Percentiles rank a stretch among this genome's conserved stretches.
phyloP scores from a whole-genome alignment of 2,113 vertebrate species.

The Myanophis thanlyinensis region DNA sequence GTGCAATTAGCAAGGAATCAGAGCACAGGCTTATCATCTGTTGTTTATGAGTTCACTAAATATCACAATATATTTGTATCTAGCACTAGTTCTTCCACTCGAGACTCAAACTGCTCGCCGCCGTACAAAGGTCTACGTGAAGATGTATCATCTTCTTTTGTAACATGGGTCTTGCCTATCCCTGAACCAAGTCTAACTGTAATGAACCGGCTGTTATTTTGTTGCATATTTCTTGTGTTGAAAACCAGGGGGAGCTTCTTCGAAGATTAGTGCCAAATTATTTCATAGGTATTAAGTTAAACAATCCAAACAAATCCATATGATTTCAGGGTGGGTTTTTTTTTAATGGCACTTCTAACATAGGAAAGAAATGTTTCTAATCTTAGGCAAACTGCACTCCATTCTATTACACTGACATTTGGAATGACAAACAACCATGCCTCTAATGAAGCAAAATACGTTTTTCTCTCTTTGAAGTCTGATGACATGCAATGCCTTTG shows the following conservation, averaged over 20 bases:
- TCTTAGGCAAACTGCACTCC: not conserved
- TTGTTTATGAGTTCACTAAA: not conserved
- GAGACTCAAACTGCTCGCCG: not conserved
- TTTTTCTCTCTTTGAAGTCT: constrained; percentile 11
- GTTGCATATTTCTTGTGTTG: not conserved
- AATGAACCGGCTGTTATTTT: not conserved
- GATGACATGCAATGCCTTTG: constrained; percentile 12
- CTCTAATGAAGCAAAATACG: constrained; percentile 19
- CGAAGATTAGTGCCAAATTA: not conserved
- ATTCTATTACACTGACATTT: not conserved
- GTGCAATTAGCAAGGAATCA: not conserved
- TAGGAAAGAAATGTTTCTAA: not conserved
- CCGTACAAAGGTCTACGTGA: not conserved
- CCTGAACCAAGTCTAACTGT: not conserved
- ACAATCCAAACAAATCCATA: not conserved
- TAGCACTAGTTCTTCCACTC: not conserved
- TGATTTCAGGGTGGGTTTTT: not conserved
- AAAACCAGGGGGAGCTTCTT: not conserved
- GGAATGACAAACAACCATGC: constrained; percentile 27
- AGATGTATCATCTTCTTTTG: not conserved
- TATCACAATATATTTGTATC: not conserved
- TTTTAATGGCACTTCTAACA: not conserved
- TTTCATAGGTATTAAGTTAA: not conserved
- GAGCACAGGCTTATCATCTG: not conserved
- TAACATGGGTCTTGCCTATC: not conserved